Percentiles rank a stretch among this genome's conserved stretches.
Evolutionary conservation across 1,140 invertebrate genomes (phyloP).

Genomic region (Leptinotarsa texana): DNA sequence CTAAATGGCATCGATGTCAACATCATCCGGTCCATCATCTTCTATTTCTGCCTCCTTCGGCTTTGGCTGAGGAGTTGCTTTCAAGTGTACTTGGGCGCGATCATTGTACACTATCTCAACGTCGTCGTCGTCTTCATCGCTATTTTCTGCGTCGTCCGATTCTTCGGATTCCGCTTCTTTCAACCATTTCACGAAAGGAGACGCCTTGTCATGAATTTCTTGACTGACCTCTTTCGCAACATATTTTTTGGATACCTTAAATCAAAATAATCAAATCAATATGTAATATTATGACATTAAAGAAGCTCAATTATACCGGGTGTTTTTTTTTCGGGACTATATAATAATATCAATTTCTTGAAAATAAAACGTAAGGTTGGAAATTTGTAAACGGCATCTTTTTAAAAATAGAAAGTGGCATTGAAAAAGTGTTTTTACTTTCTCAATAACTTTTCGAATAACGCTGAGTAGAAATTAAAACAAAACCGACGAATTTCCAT

Average conservation of each 20-base stretch:
- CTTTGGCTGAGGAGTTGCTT: slow-evolving; percentile 58
- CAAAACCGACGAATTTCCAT: too few relatives aligned
- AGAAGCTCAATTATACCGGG: too few relatives aligned
- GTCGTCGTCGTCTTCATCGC: slow-evolving; percentile 59
- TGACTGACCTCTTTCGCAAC: slow-evolving; percentile 87
- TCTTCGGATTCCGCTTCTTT: slow-evolving; percentile 94
- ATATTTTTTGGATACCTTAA: slow-evolving; percentile 81
- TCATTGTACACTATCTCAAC: slow-evolving; percentile 80
- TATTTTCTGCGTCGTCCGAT: slow-evolving; percentile 71
- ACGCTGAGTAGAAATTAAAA: too few relatives aligned
- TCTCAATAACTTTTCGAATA: too few relatives aligned
- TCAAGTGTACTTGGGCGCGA: slow-evolving; percentile 75
- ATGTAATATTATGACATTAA: too few relatives aligned
- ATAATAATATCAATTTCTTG: too few relatives aligned
- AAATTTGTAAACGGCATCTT: too few relatives aligned
- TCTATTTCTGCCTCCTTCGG: slow-evolving; percentile 58
- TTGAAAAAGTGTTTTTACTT: too few relatives aligned
- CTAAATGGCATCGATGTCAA: slow-evolving; percentile 94
- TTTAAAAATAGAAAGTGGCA: too few relatives aligned
- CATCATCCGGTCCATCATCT: slow-evolving; percentile 74
- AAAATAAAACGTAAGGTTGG: too few relatives aligned
- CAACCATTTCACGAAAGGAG: slow-evolving; percentile 95
- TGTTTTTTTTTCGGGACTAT: too few relatives aligned
- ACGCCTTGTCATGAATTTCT: slow-evolving; percentile 90
- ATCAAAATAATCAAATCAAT: neutral